Evolutionary conservation across 2,797 vertebrate species (phyloP), one percentile per base, ranked within the genome.

Genomic region (Coranthus polyacanthus): DNA sequence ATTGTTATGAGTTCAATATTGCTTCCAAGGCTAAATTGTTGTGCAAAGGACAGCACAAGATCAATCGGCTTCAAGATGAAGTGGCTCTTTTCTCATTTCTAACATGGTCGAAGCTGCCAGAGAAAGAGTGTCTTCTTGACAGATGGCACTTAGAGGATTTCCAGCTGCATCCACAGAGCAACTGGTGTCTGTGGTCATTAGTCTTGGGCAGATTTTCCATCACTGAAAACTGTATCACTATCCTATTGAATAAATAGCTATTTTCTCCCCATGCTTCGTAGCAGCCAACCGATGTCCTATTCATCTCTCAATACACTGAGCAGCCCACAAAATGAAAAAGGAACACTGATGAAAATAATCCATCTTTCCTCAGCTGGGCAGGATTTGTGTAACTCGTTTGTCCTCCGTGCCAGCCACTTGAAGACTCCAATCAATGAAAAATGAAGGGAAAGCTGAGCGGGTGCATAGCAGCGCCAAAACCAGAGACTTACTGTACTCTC

Each of bases 321-420:
- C 21, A 2, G 36, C 2, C 55, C 52, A 49, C 41, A 49, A 11
- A 59, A 55, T 44, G 46, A 68, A 68, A 69, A 62, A 16, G 26
- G 3, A 70, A 60, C 55, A 43, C 51, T 54, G 76, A 74, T 20
- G 49, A 70, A 69, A 78, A 68, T 50, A 78, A 84, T 79, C 66
- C 65, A 70, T 72, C 74, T 74, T 36, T 17, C 39, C 37, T 61
- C 37, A 53, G 36, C 13, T 18, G 36, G 68, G 54, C 39, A 12
- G 34, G 54, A 75, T 59, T 21, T 37, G 54, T 56, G 32, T 2
- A 39, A 45, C 12, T 32, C 7, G 26, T 75, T 38, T 54, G 50
- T 55, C 51, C 17, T 42, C 8, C 24, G 46, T 50, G 41, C 18
- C 7, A 46, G 37, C 29, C n/a, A 16, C 49, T 2, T 57, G 54